These are phyloP conservation scores for Falco novaeseelandiae DNA, from an alignment of 2,797 vertebrate genomes.

Conservation along the genomic window DNA sequence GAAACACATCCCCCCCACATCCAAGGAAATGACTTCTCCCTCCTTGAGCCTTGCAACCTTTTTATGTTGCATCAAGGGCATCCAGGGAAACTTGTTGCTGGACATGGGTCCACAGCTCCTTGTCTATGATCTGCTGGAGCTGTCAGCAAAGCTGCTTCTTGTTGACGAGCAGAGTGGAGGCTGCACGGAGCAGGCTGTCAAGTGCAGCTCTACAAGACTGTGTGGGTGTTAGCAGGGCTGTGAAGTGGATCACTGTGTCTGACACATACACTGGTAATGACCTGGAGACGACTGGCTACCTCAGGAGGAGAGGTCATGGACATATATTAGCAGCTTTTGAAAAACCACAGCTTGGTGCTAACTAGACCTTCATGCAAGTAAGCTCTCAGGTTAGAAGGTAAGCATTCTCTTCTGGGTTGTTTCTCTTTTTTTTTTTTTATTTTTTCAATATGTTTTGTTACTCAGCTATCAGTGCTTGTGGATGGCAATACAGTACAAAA, in stretches of 20 bases:
- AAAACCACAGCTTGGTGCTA: not conserved
- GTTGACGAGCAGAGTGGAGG: rapidly evolving
- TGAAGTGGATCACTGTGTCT: not conserved
- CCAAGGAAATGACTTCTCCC: not conserved
- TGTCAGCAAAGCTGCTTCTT: not conserved
- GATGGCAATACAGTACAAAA: not conserved
- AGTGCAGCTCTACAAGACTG: too few species aligned
- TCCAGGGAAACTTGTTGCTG: not conserved
- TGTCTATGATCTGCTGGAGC: not conserved
- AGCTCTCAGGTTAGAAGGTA: not conserved
- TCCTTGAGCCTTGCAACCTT: not conserved
- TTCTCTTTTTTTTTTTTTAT: not conserved
- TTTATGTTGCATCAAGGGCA: not conserved
- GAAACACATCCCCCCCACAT: not conserved
- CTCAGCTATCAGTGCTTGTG: not conserved
- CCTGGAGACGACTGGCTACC: not conserved
- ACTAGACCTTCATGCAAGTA: not conserved
- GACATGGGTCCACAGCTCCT: rapidly evolving
- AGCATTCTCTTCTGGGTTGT: not conserved
- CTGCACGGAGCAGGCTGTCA: not conserved
- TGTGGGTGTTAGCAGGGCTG: not conserved
- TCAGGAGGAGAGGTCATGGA: not conserved
- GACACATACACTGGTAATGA: not conserved
- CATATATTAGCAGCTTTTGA: not conserved
- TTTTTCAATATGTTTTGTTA: not conserved